These are phyloP conservation scores for Diadophis punctatus DNA, from an alignment of 2,113 vertebrate genomes.

Conservation along the genomic window DNA sequence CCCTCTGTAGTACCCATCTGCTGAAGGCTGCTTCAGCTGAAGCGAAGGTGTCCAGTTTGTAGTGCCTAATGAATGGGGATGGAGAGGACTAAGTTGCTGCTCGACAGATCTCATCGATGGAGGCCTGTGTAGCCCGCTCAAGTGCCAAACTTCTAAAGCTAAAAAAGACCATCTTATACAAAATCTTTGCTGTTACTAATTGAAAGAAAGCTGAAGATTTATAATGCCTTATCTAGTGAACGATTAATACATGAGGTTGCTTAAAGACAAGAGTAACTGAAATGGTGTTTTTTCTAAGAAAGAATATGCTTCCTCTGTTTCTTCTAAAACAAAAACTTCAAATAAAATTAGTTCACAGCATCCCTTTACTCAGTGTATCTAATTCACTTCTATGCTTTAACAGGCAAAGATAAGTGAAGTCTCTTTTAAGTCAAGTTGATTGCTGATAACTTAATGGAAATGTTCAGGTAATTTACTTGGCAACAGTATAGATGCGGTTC, in stretches of 20 bases:
- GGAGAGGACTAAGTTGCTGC: no score
- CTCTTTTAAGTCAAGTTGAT: not conserved
- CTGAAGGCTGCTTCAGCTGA: no score
- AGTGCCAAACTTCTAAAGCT: not conserved
- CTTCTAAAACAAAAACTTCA: not conserved
- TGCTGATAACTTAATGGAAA: not conserved
- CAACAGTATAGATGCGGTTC: not conserved
- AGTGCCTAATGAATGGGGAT: no score
- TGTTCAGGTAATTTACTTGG: not conserved
- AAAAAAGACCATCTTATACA: not conserved
- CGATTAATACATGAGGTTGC: not conserved
- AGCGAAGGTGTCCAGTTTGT: no score
- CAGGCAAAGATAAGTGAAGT: not conserved
- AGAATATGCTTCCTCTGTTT: conserved; percentile 1
- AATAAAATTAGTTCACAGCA: conserved; percentile 9
- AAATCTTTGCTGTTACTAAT: not conserved
- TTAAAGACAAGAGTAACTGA: not conserved
- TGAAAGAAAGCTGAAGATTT: not conserved
- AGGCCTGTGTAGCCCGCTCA: no score
- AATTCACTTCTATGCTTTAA: not conserved
- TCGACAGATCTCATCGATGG: no score
- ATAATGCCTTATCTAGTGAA: not conserved
- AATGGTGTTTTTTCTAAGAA: not conserved
- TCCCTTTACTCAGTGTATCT: conserved; percentile 6
- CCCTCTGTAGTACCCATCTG: no score